Evolutionary conservation across 2,113 vertebrate genomes (phyloP).

Genomic region (Pomatostomus ruficeps): DNA sequence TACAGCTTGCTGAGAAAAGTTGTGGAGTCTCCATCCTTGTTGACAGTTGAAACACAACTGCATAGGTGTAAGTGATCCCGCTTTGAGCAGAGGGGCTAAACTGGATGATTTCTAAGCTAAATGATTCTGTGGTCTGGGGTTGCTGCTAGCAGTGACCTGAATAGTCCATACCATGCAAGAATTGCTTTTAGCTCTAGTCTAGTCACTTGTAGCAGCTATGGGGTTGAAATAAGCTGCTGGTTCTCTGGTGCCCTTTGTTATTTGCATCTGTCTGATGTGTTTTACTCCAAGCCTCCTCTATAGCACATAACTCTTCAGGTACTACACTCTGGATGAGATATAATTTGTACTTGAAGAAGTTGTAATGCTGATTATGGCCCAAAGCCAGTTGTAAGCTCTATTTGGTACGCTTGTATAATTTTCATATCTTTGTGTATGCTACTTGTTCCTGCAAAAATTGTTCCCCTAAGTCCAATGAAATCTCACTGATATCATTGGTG

Average conservation of each 20-base stretch:
- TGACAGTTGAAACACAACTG: not conserved
- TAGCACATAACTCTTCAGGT: not conserved
- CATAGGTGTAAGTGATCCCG: not conserved
- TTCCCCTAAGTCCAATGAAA: conserved; percentile 7
- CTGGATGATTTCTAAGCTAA: not conserved
- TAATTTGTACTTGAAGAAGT: conserved; percentile 10
- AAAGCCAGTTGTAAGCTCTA: not conserved
- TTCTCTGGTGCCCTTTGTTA: not conserved
- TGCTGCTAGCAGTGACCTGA: not conserved
- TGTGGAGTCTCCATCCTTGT: not conserved
- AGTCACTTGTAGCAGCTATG: not conserved
- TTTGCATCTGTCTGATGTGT: not conserved
- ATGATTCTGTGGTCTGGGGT: not conserved
- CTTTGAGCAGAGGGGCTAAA: not conserved
- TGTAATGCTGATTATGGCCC: not conserved
- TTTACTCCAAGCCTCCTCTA: not conserved
- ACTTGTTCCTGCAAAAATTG: conserved; percentile 1
- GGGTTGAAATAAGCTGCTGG: not conserved
- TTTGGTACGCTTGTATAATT: not conserved
- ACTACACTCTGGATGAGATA: not conserved
- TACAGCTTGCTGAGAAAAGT: not conserved
- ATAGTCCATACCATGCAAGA: not conserved
- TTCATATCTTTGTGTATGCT: not conserved
- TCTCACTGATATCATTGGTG: not conserved
- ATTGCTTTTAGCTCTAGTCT: not conserved